Conservation (phyloP, 1,140 invertebrate species). For the Gonatopus flavifemur region DNA sequence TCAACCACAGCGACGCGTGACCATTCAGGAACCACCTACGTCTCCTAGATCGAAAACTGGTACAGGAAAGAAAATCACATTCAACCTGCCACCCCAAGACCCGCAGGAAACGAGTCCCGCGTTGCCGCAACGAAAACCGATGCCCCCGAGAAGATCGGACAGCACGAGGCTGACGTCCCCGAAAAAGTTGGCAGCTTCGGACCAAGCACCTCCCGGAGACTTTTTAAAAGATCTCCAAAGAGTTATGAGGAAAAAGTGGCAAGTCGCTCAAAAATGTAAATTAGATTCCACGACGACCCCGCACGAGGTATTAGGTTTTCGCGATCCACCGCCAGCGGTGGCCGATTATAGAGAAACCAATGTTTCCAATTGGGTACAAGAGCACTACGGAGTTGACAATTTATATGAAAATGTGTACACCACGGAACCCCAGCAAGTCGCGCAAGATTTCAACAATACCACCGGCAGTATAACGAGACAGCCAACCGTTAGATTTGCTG, state of each 20-base stretch:
- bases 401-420: constrained; percentile 65
- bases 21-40: constrained; percentile 55
- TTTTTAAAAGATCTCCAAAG: constrained; percentile 86
- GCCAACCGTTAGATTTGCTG: constrained; percentile 39
- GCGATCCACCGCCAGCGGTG: constrained; percentile 69
- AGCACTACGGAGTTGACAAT: constrained; percentile 76
- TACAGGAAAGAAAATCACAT: constrained; percentile 59
- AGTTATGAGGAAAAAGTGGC: constrained; percentile 93
- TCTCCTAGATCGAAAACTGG: constrained; percentile 56
- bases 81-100: constrained; percentile 58
- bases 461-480: constrained; percentile 50
- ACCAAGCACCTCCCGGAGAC: constrained; percentile 75
- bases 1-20: constrained; percentile 55
- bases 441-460: no score
- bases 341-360: constrained; percentile 78
- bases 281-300: constrained; percentile 80
- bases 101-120: constrained; percentile 56
- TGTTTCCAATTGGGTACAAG: constrained; percentile 87
- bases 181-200: constrained; percentile 71
- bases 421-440: constrained; percentile 49
- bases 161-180: constrained; percentile 72
- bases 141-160: constrained; percentile 72
- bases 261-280: constrained; percentile 89
- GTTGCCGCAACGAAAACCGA: constrained; percentile 59
- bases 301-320: constrained; percentile 86